A percentile compares a stretch with the other conserved stretches of the same genome.
Evolutionary conservation across 2,888 invertebrate genomes (phyloP).

Genomic region (Norana najaformis): DNA sequence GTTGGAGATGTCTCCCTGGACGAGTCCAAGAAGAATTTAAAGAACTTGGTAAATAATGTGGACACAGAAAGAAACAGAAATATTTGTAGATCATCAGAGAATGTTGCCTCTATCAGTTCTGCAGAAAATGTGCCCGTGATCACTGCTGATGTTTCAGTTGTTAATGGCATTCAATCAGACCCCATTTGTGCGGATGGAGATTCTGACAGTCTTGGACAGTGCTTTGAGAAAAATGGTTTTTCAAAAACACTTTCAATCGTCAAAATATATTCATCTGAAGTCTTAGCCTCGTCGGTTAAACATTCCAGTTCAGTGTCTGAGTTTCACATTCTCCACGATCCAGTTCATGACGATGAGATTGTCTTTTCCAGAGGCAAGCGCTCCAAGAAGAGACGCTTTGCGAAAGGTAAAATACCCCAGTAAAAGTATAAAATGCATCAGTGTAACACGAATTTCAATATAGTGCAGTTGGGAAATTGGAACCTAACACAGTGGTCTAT

Average conservation of each 20-base stretch:
- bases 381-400: background rate
- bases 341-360: background rate
- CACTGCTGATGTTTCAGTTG: background rate
- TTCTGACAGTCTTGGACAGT: background rate
- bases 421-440: background rate
- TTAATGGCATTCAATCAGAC: background rate
- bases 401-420: background rate
- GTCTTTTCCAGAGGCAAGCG: background rate
- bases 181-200: background rate
- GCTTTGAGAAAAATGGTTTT: background rate
- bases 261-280: background rate
- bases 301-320: background rate
- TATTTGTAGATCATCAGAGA: background rate
- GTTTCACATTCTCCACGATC: background rate
- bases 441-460: background rate
- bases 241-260: background rate
- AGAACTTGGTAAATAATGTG: background rate
- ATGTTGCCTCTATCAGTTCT: background rate
- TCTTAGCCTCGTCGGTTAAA: background rate
- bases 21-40: background rate
- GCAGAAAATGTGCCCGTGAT: background rate
- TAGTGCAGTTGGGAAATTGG: too few species aligned
- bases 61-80: background rate
- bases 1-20: background rate
- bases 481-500: too few species aligned